Evolutionary conservation across 1,140 invertebrate species (phyloP).

Genomic region (Drosophila lacertosa): DNA sequence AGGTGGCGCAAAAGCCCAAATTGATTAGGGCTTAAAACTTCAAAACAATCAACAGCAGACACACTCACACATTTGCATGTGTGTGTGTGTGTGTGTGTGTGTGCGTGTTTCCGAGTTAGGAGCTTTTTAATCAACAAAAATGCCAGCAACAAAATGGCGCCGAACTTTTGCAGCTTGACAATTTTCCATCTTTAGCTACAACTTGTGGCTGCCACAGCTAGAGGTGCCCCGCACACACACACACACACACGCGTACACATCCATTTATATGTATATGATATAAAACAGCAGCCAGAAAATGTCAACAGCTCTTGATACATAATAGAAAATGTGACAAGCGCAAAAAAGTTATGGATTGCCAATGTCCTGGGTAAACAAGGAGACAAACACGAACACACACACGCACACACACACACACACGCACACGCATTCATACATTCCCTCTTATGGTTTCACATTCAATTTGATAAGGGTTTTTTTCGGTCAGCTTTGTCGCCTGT

Average conservation of each 20-base stretch:
- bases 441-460: constrained; percentile 15
- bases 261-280: constrained; percentile 14
- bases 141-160: constrained; percentile 61
- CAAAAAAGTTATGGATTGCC: constrained; percentile 70
- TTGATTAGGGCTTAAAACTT: constrained; percentile 79
- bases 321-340: constrained; percentile 68
- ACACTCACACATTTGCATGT: constrained; percentile 3
- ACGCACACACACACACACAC: constrained; percentile 26
- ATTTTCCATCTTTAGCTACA: constrained; percentile 37
- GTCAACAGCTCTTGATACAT: constrained; percentile 60
- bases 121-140: constrained; percentile 75
- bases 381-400: constrained; percentile 29
- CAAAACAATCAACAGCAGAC: constrained; percentile 72
- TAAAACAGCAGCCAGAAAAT: constrained; percentile 51
- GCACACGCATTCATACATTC: constrained; percentile 31
- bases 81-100: not conserved
- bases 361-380: constrained; percentile 46
- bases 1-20: constrained; percentile 62
- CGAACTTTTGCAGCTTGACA: constrained; percentile 62
- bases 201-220: constrained; percentile 13
- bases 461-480: constrained; percentile 69
- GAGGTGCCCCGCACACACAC: not conserved
- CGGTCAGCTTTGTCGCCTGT: constrained; percentile 36
- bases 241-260: constrained; percentile 7
- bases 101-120: constrained; percentile 8